Conservation (phyloP, 2,888 invertebrate genomes). For the Drosophila mettleri region DNA sequence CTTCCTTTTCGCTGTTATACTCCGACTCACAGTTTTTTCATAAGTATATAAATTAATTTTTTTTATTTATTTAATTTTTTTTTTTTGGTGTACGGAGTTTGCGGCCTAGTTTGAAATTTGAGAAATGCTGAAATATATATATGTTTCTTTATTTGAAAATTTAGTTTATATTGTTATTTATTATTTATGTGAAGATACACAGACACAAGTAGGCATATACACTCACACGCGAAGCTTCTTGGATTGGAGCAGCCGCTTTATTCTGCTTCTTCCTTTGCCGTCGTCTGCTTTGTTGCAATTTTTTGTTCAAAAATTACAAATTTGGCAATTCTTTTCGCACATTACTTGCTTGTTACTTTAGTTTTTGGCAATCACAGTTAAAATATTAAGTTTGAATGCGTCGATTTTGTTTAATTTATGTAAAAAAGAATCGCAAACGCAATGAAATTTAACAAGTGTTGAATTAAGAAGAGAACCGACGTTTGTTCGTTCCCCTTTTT, state of each 20-base stretch:
- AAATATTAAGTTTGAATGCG: slow-evolving; percentile 75
- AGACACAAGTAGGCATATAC: slow-evolving; percentile 17
- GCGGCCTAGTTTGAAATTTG: slow-evolving; percentile 29
- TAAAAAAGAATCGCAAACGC: slow-evolving; percentile 82
- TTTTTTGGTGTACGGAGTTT: slow-evolving; percentile 19
- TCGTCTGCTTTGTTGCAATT: slow-evolving; percentile 71
- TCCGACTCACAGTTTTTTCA: slow-evolving; percentile 25
- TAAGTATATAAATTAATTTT: neutral
- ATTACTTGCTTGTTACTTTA: slow-evolving; percentile 63
- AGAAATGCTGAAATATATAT: slow-evolving; percentile 53
- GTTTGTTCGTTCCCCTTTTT: slow-evolving; percentile 63
- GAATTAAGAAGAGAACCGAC: slow-evolving; percentile 80
- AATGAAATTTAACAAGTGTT: slow-evolving; percentile 84
- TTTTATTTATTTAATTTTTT: neutral
- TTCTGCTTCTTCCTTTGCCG: slow-evolving; percentile 56
- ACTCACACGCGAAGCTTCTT: slow-evolving; percentile 58
- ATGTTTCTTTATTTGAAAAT: slow-evolving; percentile 19
- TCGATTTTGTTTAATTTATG: slow-evolving; percentile 73
- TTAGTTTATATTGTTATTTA: slow-evolving; percentile 34
- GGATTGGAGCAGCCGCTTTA: slow-evolving; percentile 64
- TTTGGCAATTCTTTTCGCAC: slow-evolving; percentile 67
- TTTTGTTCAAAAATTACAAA: slow-evolving; percentile 57
- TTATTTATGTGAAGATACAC: slow-evolving; percentile 43
- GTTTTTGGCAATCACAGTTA: slow-evolving; percentile 80
- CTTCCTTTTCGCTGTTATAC: slow-evolving; percentile 24